Conservation (phyloP, 2,113 vertebrate genomes). For the Colistium nudipinnis region DNA sequence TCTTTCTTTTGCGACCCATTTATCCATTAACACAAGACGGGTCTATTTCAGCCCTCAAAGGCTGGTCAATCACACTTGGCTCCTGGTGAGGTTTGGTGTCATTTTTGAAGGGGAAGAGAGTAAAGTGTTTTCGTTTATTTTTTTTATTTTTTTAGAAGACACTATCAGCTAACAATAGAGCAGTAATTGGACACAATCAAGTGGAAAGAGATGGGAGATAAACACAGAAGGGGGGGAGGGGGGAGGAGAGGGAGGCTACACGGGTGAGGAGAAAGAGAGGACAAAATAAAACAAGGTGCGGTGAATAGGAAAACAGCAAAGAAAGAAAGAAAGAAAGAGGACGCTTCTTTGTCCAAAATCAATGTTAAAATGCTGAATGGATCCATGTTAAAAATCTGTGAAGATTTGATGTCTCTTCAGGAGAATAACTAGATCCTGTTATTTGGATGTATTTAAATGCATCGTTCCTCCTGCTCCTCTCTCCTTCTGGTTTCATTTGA, state of each 20-base stretch:
- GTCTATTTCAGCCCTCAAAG: too few relatives aligned
- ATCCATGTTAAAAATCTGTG: too few relatives aligned
- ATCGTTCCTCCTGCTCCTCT: slow-evolving; percentile 33
- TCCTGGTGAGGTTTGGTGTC: slow-evolving; percentile 2
- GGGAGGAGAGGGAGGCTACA: not conserved
- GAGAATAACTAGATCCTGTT: slow-evolving; percentile 58
- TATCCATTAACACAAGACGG: too few relatives aligned
- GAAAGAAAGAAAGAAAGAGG: too few relatives aligned
- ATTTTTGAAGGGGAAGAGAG: not conserved
- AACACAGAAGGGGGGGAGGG: not conserved
- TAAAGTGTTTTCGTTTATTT: not conserved
- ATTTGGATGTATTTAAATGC: slow-evolving; percentile 56
- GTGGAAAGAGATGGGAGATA: slow-evolving; percentile 8
- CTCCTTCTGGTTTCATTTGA: slow-evolving; percentile 47
- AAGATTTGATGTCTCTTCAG: slow-evolving; percentile 31
- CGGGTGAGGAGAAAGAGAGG: not conserved
- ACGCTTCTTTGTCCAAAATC: too few relatives aligned
- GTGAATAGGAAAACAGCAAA: not conserved
- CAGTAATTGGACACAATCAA: slow-evolving; percentile 40
- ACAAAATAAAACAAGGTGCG: not conserved
- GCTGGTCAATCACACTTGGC: not conserved
- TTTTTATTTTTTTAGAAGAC: slow-evolving; percentile 5
- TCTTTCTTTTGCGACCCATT: too few relatives aligned
- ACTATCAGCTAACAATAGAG: slow-evolving; percentile 18
- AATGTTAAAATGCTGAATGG: too few relatives aligned